Base-by-base conservation (phyloP, 2,888 invertebrate species). In the Plebejus anna region DNA sequence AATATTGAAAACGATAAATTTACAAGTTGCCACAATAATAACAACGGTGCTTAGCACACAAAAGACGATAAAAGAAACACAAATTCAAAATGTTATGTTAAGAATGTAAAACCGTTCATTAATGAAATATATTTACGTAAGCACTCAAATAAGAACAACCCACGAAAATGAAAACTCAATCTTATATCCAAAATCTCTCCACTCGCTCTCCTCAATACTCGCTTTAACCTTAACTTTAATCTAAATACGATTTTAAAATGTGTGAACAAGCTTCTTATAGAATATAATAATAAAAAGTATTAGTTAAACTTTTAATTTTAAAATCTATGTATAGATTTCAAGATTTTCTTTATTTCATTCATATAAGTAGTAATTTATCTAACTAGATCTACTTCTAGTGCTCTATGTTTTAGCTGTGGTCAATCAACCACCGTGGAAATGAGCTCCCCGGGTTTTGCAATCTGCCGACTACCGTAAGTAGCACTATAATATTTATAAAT, bases 281-380 rank as follows among this genome's bases (percentile, higher is more conserved):
- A 86, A 89, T 86, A 90, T 89, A 81, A 89, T 92, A 92, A 92
- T 92, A 91, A 92, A 92, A 93, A 91, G 91, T 92, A 92, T 91
- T 92, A 92, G 89, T 90, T 92, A 90, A 91, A 91, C 88, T 92
- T 93, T 91, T 88, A 90, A 90, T 89, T 91, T 92, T 91, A 87
- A 91, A 90, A 92, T 89, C 92, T 93, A 94, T 92, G 89, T 90
- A 92, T 94, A 92, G 91, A 92, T 91, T 93, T 92, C 88, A 92
- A 92, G 90, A 88, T 82, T 82, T 86, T 88, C 86, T 86, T 83
- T 83, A 84, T 82, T 83, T 83, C 79, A 84, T 87, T 89, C 82
- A 81, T 90, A 89, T 89, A 91, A 87, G 89, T 90, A 90, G 88
- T 92, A 90, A 89, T 92, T 91, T 90, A 88, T 91, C 91, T 92